phyloP scores from a whole-genome alignment of 2,888 invertebrate species.

The Nasonia oneida region DNA sequence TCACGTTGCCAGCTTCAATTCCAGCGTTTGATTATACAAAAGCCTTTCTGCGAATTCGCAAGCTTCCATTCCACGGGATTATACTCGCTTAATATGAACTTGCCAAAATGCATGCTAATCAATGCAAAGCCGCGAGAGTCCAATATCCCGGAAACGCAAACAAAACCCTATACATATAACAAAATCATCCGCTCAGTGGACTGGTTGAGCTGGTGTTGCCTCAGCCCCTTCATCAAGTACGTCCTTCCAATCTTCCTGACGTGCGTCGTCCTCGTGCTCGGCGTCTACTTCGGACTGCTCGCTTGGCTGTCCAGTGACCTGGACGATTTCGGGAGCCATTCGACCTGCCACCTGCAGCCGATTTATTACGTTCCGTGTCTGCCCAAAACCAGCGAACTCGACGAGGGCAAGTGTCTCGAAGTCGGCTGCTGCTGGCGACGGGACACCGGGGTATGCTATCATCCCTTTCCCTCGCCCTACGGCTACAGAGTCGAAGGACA shows the following conservation, averaged over 20 bases:
- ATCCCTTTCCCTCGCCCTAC: slow-evolving; percentile 81
- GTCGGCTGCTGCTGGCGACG: slow-evolving; percentile 81
- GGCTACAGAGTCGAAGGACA: slow-evolving; percentile 78
- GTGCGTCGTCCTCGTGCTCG: slow-evolving; percentile 58
- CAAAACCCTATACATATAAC: neutral
- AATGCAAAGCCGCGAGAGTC: neutral
- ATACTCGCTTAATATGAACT: no score
- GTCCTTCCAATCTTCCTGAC: slow-evolving; percentile 64
- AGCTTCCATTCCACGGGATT: no score
- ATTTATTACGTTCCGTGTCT: slow-evolving; percentile 67
- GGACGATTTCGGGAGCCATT: slow-evolving; percentile 48
- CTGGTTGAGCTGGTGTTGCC: neutral
- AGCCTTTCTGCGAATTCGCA: no score
- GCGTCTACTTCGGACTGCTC: slow-evolving; percentile 62
- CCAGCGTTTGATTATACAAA: no score
- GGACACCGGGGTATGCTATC: slow-evolving; percentile 79
- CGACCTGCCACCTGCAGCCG: slow-evolving; percentile 65
- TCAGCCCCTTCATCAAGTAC: slow-evolving; percentile 65
- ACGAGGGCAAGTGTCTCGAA: slow-evolving; percentile 77
- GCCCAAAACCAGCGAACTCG: slow-evolving; percentile 67
- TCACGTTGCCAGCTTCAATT: no score
- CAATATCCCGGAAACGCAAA: neutral
- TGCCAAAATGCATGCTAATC: no score
- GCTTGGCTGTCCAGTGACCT: slow-evolving; percentile 41
- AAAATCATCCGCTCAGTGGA: neutral